Conservation (phyloP, 2,888 invertebrate species). For the Ptilodon capucinus region DNA sequence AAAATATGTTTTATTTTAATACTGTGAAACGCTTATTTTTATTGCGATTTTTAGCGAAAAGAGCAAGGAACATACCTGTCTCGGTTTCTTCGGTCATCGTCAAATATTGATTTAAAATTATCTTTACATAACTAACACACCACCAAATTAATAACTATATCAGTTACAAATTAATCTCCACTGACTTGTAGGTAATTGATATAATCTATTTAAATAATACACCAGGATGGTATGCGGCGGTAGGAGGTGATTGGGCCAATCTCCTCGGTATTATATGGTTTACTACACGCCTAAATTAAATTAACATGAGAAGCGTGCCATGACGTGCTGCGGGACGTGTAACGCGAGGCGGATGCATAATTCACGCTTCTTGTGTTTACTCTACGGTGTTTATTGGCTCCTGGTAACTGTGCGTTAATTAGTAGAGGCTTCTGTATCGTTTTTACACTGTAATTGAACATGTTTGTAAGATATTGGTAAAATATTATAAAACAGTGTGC, state of each 20-base stretch:
- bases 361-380: constrained; percentile 38
- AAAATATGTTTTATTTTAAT: no score
- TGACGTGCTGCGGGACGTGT: constrained; percentile 41
- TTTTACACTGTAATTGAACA: constrained; percentile 6
- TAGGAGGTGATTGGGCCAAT: constrained; percentile 52
- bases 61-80: neutral
- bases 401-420: constrained; percentile 36
- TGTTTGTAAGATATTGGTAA: no score
- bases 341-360: constrained; percentile 45
- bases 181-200: constrained; percentile 19
- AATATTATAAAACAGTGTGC: no score
- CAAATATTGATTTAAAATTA: constrained; percentile 16
- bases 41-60: no score
- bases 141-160: constrained; percentile 31
- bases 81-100: neutral
- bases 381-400: constrained; percentile 44
- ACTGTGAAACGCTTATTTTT: no score
- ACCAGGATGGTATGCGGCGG: constrained; percentile 36
- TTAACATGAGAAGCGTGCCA: constrained; percentile 62
- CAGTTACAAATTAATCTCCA: constrained; percentile 41
- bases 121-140: constrained; percentile 16
- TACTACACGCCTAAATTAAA: constrained; percentile 62
- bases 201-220: constrained; percentile 50
- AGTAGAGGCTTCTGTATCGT: constrained; percentile 19
- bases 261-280: constrained; percentile 44